These are phyloP conservation scores for Gallirallus australis DNA, from an alignment of 2,797 vertebrate species.

Conservation along the genomic window DNA sequence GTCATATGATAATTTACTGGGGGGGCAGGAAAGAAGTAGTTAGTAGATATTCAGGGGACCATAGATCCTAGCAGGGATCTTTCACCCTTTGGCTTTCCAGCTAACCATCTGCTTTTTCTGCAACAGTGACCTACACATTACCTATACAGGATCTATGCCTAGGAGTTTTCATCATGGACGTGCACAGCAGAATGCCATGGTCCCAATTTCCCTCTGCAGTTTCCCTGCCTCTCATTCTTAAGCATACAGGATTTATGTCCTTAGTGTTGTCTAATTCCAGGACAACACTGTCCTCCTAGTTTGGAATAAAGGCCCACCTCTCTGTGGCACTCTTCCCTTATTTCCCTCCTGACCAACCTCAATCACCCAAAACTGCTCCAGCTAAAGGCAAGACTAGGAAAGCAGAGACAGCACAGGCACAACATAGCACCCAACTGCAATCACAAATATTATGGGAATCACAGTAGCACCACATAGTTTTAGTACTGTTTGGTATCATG, in stretches of 20 bases:
- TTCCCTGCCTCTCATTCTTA: neutral
- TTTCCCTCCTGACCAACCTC: too few relatives aligned
- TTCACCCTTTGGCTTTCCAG: neutral
- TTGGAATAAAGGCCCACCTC: neutral
- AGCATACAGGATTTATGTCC: neutral
- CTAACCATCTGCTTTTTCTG: neutral
- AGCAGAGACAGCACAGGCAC: too few relatives aligned
- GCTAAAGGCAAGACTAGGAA: too few relatives aligned
- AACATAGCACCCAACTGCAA: too few relatives aligned
- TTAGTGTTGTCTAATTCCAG: neutral
- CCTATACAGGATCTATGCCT: neutral
- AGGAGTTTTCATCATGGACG: neutral
- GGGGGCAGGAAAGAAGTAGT: neutral
- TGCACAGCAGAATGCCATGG: rapidly evolving
- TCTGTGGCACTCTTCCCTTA: neutral
- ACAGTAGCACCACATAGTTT: too few relatives aligned
- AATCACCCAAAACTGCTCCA: too few relatives aligned
- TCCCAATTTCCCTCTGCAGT: neutral
- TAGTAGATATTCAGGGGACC: neutral
- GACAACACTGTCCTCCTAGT: neutral
- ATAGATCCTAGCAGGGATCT: neutral
- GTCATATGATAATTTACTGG: neutral
- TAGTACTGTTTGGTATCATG: too few relatives aligned
- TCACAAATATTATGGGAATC: too few relatives aligned
- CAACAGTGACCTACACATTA: rapidly evolving